Base-by-base conservation (phyloP, 2,113 vertebrate species). In the Calypte anna region DNA sequence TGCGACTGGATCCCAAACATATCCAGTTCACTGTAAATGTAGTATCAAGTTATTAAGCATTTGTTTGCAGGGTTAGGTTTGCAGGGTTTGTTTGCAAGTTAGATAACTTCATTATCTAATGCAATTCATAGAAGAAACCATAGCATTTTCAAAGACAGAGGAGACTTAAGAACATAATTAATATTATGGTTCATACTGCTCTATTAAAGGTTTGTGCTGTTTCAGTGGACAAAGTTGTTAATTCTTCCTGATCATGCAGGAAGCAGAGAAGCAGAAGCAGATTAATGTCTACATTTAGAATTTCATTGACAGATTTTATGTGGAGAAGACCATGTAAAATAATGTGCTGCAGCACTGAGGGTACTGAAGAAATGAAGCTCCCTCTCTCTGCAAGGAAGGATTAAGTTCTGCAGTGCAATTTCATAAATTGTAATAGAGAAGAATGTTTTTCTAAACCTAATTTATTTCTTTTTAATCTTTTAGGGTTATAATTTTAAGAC, bases 391-490 rank as follows among this genome's bases (percentile, higher is more conserved):
- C 62, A 84, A 86, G n/a, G 36, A 80, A 79, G n/a, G 58, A 69
- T 84, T 79, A 59, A 72, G 54, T 46, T 73, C 82, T 69, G 40
- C 36, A 67, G 31, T 36, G 82, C 25, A 74, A 69, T 76, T 92
- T 76, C 85, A 91, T 86, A 93, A 90, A 36, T 4, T 79, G 18
- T 28, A 57, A 54, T 23, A 87, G 80, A 63, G 24, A 27, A 51
- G 58, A 94, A 53, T 53, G 48, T 31, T 90, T 93, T 68, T 57
- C 6, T 57, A 48, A 78, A 67, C 27, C 36, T 78, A 38, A 84
- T 69, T 81, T 93, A 93, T 84, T 91, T 70, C 43, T 43, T 88
- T n/a, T 30, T 86, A 83, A 88, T 53, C 62, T 93, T 91, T 75
- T 58, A 48, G 48, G 55, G 67, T 68, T 91, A 88, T 27, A 88